Conservation (phyloP, 2,797 vertebrate species). For the Pseudomugil gertrudae region DNA sequence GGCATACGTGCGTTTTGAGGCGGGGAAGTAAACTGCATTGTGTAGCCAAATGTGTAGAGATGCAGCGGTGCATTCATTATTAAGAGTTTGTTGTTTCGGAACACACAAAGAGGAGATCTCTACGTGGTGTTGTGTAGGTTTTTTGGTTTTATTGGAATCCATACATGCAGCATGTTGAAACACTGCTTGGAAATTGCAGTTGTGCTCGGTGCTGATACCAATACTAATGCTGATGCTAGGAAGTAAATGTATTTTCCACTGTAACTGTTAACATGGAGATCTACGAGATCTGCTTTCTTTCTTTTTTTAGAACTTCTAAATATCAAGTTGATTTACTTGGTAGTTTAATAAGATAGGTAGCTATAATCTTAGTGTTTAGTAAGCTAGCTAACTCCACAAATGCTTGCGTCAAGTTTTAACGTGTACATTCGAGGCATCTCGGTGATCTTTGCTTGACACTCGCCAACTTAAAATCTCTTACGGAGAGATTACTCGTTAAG, state of each 20-base stretch:
- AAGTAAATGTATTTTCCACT: neutral
- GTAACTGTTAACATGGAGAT: neutral
- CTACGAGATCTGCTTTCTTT: too few species aligned
- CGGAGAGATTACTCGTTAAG: conserved; percentile 1
- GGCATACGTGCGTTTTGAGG: neutral
- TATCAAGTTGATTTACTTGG: neutral
- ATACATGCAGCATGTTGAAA: neutral
- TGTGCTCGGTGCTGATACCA: too few species aligned
- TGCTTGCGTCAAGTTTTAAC: neutral
- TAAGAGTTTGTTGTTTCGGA: neutral
- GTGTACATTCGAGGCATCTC: neutral
- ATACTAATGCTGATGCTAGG: neutral
- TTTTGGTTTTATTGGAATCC: neutral
- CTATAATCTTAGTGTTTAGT: neutral
- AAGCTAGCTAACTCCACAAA: neutral
- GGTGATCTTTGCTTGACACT: neutral
- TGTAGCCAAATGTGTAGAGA: neutral
- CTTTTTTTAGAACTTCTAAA: neutral
- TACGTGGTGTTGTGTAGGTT: neutral
- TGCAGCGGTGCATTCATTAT: neutral
- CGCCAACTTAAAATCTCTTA: too few species aligned
- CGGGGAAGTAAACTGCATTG: neutral
- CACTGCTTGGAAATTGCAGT: too few species aligned
- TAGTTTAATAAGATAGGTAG: neutral
- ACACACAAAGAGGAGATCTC: neutral